Base-by-base conservation (phyloP, 2,113 vertebrate genomes). In the Leucosticte australis region DNA sequence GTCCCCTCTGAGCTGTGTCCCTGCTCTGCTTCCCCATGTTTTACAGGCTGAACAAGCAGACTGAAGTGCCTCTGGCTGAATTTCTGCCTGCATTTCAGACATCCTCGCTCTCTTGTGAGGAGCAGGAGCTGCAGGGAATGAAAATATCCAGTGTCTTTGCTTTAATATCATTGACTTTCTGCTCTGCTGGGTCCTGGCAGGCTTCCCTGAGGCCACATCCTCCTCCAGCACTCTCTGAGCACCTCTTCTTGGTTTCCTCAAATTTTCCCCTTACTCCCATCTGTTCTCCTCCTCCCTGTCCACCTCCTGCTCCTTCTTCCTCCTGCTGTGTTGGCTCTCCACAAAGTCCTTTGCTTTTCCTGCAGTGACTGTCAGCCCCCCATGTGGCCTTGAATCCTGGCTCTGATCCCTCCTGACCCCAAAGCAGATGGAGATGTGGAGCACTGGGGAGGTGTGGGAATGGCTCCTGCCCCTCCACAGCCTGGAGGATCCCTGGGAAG, bases 401-500 rank as follows among this genome's bases (percentile, higher is more conserved):
- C 6, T 0, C 30, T 37, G 52, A 37, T 35, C 12, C 6, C 46
- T 64, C 55, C 68, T n/a, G 57, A 9, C 13, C 47, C 56, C 23
- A 49, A 13, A 71, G 59, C 50, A 26, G 47, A 11, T 4, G 84
- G 70, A 81, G 52, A 41, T 16, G 63, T 22, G 73, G 35, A n/a
- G 69, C 15, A 7, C 9, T 4, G 56, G 33, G 18, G 24, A 50
- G 35, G 11, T 39, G 37, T 20, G 15, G 74, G 60, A 31, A 44
- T 23, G 70, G 41, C 16, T 56, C 1, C 0, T 17, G 24, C 3
- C 13, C 15, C 7, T 55, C 10, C 42, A 1, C 27, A 17, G 75
- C 28, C 26, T 42, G 11, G 7, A 10, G 15, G 4, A 35, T 13
- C 30, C 33, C 42, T 1, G 28, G 50, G 41, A 14, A 33, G 68